Conservation (phyloP, 2,797 vertebrate genomes). For the Agapornis canus region DNA sequence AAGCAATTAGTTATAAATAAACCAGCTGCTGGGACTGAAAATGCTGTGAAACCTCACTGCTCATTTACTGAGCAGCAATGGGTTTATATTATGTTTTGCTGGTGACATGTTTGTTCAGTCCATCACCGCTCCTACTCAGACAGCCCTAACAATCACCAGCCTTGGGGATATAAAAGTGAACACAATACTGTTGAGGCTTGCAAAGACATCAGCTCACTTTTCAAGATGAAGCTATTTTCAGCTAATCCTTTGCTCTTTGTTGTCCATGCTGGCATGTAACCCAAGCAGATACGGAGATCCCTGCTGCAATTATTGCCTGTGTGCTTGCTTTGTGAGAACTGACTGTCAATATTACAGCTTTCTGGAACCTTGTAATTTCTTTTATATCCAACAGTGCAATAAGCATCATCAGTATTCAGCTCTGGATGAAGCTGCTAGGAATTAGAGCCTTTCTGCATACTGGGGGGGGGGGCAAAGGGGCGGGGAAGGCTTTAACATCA, state of each 20-base stretch:
- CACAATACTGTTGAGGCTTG: not conserved
- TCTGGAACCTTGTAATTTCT: not conserved
- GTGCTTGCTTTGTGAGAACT: not conserved
- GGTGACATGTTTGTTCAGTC: not conserved
- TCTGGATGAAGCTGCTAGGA: not conserved
- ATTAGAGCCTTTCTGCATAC: not conserved
- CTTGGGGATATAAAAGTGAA: not conserved
- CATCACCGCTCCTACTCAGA: not conserved
- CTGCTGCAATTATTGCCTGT: not conserved
- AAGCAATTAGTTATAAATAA: not conserved
- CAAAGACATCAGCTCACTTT: not conserved
- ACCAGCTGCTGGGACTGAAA: not conserved
- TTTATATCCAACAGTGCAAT: not conserved
- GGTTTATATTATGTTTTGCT: not conserved
- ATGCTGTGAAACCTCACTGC: not conserved
- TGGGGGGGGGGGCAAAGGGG: no score
- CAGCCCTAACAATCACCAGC: not conserved
- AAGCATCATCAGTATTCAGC: not conserved
- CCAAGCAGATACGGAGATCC: not conserved
- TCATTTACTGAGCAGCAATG: not conserved
- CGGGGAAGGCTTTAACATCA: no score
- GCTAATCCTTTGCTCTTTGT: conserved; percentile 1
- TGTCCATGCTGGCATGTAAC: not conserved
- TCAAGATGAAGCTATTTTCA: conserved; percentile 5
- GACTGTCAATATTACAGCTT: not conserved